A percentile compares a stretch with the other conserved stretches of the same genome.
Conservation (phyloP, 2,113 vertebrate species). For the Indri indri region DNA sequence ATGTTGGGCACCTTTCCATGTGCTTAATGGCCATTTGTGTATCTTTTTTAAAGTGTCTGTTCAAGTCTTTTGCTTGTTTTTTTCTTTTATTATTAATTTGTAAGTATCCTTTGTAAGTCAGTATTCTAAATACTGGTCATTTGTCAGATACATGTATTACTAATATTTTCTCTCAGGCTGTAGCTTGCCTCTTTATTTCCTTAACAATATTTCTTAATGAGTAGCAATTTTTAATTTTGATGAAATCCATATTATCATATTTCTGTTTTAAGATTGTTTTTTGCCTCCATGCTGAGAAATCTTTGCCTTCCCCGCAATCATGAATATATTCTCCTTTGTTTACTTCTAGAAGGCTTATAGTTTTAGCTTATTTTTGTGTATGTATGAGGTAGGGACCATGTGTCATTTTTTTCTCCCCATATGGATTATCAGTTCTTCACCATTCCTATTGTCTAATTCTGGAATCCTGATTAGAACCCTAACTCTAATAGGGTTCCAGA, state of each 20-base stretch:
- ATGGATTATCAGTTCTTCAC: neutral
- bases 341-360: neutral
- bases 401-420: neutral
- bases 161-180: neutral
- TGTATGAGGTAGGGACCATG: neutral
- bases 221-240: neutral
- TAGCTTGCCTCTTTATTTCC: neutral
- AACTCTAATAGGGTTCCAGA: too few species aligned
- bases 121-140: neutral
- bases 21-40: neutral
- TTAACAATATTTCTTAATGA: constrained; percentile 16
- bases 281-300: neutral
- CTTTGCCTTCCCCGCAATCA: neutral
- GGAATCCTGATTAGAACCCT: neutral
- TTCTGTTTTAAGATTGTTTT: neutral
- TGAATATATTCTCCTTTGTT: neutral
- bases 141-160: neutral
- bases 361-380: neutral
- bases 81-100: constrained; percentile 29
- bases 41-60: neutral
- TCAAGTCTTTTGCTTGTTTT: neutral
- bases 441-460: neutral
- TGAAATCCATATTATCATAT: neutral
- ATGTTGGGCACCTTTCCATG: neutral
- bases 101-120: neutral